Evolutionary conservation across 2,797 vertebrate species (phyloP), one percentile per base, ranked within the genome.

Genomic region (Eutrigla gurnardus): DNA sequence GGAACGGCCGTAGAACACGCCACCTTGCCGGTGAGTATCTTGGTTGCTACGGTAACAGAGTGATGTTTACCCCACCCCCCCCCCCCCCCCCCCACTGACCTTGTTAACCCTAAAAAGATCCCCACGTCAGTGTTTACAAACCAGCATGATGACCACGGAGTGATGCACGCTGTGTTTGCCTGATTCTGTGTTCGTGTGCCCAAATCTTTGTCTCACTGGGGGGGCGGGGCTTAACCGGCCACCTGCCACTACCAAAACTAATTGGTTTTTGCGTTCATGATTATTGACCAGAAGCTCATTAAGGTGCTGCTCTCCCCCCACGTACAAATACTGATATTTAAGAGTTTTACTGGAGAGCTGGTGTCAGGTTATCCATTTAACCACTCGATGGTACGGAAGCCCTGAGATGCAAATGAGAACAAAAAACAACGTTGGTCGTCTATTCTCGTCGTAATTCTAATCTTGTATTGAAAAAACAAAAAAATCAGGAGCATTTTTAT

Each of bases 1-100:
- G 94, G 93, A 84, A 80, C 69, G 45, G 86, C 88, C 52, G 80
- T 92, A 89, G 89, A 94, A 87, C 95, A 96, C 86, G 93, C 94
- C 33, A 93, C 93, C 54, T 89, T 96, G 86, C 93, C 96, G 94
- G 94, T 96, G 91, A 96, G 94, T 96, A 90, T 61, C 55, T 73
- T 75, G 49, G 69, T 61, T 84, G 77, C 63, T 59, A 40, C 36
- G 66, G 70, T 80, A 84, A 87, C 59, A 2, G 86, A 85, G 89
- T 93, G 92, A 73, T 79, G 73, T 86, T 82, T 55, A 85, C 79
- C 65, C 25, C 25, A 1, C 25, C 25, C 25, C 25, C 25, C 25
- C 25, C 25, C 25, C 25, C 25, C 61, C 36, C 15, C 53, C 80
- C 72, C 17, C 49, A 85, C 82, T 89, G 54, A 89, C 81, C 73